Percentiles rank a stretch among this genome's conserved stretches.
Evolutionary conservation across 2,113 vertebrate genomes (phyloP).

Genomic region (Sylvicapra grimmia): DNA sequence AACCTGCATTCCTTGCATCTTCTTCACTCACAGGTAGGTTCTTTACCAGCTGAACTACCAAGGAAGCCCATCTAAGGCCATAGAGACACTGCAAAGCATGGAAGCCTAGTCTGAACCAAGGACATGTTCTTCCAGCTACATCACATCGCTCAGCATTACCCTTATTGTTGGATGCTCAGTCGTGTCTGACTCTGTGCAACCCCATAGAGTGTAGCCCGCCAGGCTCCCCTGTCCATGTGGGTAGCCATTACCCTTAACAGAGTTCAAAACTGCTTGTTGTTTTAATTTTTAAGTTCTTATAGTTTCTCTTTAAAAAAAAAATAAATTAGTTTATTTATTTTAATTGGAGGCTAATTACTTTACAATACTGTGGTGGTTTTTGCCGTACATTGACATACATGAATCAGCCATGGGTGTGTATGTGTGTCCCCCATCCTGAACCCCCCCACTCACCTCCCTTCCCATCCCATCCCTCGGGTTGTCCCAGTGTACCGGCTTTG

Average conservation of each 20-base stretch:
- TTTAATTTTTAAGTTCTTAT: neutral
- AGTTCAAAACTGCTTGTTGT: neutral
- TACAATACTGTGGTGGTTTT: neutral
- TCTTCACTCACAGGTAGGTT: neutral
- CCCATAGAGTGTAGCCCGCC: neutral
- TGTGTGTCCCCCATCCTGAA: neutral
- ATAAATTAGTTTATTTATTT: neutral
- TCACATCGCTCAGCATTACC: neutral
- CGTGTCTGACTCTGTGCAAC: fast-evolving
- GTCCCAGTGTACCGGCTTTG: neutral
- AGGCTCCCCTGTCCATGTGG: neutral
- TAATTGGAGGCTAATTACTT: neutral
- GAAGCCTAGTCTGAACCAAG: neutral
- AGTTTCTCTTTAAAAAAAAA: neutral
- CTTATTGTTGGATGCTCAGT: neutral
- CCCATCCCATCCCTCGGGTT: neutral
- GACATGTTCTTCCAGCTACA: neutral
- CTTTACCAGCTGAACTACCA: neutral
- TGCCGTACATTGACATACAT: neutral
- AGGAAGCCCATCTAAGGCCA: neutral
- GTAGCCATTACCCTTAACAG: neutral
- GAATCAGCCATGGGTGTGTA: neutral
- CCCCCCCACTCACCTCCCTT: neutral
- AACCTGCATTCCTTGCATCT: neutral
- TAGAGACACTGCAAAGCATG: neutral